These are phyloP conservation scores for Galaxias olidus DNA, from an alignment of 2,797 vertebrate species.

Conservation along the genomic window DNA sequence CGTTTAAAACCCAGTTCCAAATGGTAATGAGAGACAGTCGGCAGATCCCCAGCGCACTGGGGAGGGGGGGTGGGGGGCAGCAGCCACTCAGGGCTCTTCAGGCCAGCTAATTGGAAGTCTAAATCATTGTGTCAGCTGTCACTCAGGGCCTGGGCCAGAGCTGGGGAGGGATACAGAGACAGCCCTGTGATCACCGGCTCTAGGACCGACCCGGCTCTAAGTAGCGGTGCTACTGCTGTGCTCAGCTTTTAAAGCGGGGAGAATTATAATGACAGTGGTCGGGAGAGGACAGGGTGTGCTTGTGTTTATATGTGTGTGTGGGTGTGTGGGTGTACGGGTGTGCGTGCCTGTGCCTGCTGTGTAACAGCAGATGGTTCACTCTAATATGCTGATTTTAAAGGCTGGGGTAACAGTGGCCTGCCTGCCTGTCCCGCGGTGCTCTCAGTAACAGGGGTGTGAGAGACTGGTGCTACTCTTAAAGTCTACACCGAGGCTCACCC, in stretches of 20 bases:
- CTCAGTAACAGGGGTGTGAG: constrained; percentile 56
- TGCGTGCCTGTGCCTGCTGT: constrained; percentile 47
- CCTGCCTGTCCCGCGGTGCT: constrained; percentile 40
- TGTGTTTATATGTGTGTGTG: too few species aligned
- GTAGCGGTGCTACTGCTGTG: constrained; percentile 40
- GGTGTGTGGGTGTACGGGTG: too few species aligned
- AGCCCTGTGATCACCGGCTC: constrained; percentile 59
- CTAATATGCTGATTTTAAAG: constrained; percentile 44
- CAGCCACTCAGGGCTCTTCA: constrained; percentile 65
- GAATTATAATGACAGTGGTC: constrained; percentile 59
- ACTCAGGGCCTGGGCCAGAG: constrained; percentile 53
- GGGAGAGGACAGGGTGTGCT: constrained; percentile 50
- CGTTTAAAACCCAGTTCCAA: constrained; percentile 87
- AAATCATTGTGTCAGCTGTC: constrained; percentile 82
- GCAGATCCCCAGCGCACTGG: constrained; percentile 75
- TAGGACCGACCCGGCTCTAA: constrained; percentile 41
- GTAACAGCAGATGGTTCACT: constrained; percentile 39
- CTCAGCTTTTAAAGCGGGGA: constrained; percentile 64
- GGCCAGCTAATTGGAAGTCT: constrained; percentile 80
- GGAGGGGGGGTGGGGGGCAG: constrained; percentile 49
- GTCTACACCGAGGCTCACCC: constrained; percentile 19
- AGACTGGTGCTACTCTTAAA: constrained; percentile 14
- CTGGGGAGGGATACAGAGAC: constrained; percentile 50
- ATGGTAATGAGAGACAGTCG: constrained; percentile 85
- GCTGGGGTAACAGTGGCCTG: constrained; percentile 33